Conservation (phyloP, 2,888 invertebrate species). For the Acronicta aceris region DNA sequence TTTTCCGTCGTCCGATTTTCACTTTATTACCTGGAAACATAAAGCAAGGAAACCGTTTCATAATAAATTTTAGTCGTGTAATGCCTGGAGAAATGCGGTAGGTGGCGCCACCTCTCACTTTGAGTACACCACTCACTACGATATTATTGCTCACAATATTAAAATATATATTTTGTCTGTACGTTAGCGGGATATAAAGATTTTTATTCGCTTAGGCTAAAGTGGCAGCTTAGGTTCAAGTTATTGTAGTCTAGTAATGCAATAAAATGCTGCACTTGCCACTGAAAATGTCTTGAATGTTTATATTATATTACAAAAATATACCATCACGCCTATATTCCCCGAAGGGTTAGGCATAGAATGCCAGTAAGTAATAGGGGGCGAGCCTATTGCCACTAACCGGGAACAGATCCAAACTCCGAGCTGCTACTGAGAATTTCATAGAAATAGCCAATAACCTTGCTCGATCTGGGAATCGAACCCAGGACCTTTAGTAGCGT, state of each 20-base stretch:
- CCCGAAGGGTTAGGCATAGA: too few relatives aligned
- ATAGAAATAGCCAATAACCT: too few relatives aligned
- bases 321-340: too few relatives aligned
- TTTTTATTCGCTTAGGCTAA: slow-evolving; percentile 1
- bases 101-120: slow-evolving; percentile 27
- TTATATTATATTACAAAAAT: too few relatives aligned
- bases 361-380: too few relatives aligned
- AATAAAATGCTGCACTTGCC: not conserved
- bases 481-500: too few relatives aligned
- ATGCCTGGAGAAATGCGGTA: slow-evolving; percentile 26
- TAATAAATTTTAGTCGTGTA: slow-evolving; percentile 47
- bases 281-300: not conserved
- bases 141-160: slow-evolving; percentile 42
- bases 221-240: not conserved
- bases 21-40: slow-evolving; percentile 30
- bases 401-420: too few relatives aligned
- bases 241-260: not conserved
- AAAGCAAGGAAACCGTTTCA: slow-evolving; percentile 31
- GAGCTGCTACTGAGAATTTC: too few relatives aligned
- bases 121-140: slow-evolving; percentile 9
- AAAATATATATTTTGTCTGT: slow-evolving; percentile 43
- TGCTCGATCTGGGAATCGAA: too few relatives aligned
- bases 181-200: slow-evolving; percentile 4
- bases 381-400: too few relatives aligned
- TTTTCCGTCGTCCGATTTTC: slow-evolving; percentile 22